A percentile compares a stretch with the other conserved stretches of the same genome.
Evolutionary conservation across 2,113 vertebrate genomes (phyloP).

Genomic region (Malaclemys terrapin): DNA sequence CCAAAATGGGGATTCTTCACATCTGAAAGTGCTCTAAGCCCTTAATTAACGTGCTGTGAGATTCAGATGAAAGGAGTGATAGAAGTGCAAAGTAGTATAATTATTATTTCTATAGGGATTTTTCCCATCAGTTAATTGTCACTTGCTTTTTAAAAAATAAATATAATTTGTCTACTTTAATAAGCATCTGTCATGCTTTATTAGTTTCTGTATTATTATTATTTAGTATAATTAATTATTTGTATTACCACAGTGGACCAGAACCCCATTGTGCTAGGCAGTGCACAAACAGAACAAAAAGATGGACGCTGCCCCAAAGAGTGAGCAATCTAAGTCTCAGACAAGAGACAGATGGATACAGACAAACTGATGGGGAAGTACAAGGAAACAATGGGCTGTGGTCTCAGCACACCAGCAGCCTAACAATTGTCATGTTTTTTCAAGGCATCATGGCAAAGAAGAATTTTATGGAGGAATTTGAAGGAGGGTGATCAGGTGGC

Average conservation of each 20-base stretch:
- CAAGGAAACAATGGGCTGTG: no score
- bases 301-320: not conserved
- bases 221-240: not conserved
- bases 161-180: not conserved
- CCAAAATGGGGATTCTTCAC: constrained; percentile 35
- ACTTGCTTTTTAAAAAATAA: constrained; percentile 27
- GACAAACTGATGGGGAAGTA: not conserved
- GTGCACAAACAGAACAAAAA: not conserved
- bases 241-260: not conserved
- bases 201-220: not conserved
- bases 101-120: constrained; percentile 22
- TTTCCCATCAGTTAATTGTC: not conserved
- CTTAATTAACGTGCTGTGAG: constrained; percentile 15
- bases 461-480: no score
- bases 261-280: not conserved
- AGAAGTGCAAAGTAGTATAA: constrained; percentile 35
- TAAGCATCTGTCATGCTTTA: not conserved
- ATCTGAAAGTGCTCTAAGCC: not conserved
- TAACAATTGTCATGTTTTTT: no score
- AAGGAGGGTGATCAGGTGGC: not conserved
- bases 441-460: no score
- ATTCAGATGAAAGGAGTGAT: constrained; percentile 36
- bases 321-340: not conserved
- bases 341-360: not conserved
- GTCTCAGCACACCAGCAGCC: no score